Conservation (phyloP, 2,888 invertebrate genomes). For the Spodoptera picta region DNA sequence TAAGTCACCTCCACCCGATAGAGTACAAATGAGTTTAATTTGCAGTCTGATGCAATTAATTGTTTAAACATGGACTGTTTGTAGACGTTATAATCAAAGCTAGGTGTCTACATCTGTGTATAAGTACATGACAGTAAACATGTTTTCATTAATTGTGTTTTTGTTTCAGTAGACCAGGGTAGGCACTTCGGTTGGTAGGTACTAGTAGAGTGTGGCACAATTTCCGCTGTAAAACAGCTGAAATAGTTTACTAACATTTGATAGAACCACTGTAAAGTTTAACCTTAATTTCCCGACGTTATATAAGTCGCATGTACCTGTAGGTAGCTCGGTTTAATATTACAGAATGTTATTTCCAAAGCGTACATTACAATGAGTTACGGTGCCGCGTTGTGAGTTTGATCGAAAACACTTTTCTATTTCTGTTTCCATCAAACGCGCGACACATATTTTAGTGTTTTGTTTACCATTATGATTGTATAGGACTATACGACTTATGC, state of each 20-base stretch:
- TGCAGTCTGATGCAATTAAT: neutral
- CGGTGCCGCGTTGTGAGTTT: constrained; percentile 22
- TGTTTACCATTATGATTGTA: constrained; percentile 35
- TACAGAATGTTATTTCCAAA: constrained; percentile 43
- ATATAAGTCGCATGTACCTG: constrained; percentile 11
- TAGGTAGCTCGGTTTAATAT: constrained; percentile 30
- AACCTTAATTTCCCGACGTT: constrained; percentile 3
- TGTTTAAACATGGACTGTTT: neutral
- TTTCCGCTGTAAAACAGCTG: neutral
- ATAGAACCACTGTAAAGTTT: neutral
- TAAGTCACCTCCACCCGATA: neutral
- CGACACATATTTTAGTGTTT: constrained; percentile 50
- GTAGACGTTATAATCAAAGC: neutral
- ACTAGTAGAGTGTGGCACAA: neutral
- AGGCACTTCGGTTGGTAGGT: no score
- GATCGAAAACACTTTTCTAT: constrained; percentile 45
- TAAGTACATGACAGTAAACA: no score
- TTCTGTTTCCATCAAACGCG: constrained; percentile 45
- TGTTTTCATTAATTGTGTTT: no score
- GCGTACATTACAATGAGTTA: constrained; percentile 46
- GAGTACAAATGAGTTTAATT: constrained; percentile 5
- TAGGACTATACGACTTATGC: neutral
- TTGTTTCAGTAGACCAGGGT: no score
- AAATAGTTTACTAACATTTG: neutral
- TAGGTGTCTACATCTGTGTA: no score